Evolutionary conservation across 1,140 invertebrate genomes (phyloP).

Genomic region (Teleopsis dalmanni): DNA sequence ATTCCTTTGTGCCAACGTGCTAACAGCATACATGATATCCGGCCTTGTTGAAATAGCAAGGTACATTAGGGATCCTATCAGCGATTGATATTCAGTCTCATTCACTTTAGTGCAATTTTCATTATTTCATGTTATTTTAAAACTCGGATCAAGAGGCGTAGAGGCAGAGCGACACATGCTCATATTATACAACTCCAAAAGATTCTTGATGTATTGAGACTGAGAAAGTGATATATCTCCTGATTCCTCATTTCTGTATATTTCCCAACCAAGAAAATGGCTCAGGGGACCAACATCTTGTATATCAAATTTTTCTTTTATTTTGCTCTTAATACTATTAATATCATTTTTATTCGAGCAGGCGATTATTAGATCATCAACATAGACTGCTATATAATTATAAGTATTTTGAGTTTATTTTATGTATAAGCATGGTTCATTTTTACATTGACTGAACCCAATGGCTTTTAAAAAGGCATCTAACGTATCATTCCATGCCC

Average conservation of each 20-base stretch:
- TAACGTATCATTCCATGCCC: conserved; percentile 30
- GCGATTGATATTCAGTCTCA: conserved; percentile 2
- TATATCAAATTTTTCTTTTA: conserved; percentile 25
- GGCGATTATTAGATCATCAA: conserved; percentile 27
- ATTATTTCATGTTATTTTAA: not conserved
- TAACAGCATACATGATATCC: conserved; percentile 6
- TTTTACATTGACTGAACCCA: conserved; percentile 11
- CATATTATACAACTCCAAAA: conserved; percentile 9
- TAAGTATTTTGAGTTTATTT: conserved; percentile 3
- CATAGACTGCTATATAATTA: conserved; percentile 16
- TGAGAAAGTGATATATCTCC: conserved; percentile 1
- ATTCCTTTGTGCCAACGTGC: not conserved
- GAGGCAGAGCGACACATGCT: not conserved
- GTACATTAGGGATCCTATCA: conserved; percentile 10
- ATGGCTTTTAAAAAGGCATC: conserved; percentile 14
- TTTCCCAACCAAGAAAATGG: conserved; percentile 31
- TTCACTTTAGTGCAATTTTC: conserved; percentile 1
- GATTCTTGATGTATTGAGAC: not conserved
- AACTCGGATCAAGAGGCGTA: conserved; percentile 3
- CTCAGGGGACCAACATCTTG: conserved; percentile 18
- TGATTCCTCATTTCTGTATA: conserved; percentile 14
- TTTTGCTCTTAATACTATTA: conserved; percentile 17
- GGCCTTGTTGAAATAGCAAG: conserved; percentile 5
- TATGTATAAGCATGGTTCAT: conserved; percentile 39
- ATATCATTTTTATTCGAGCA: conserved; percentile 12